These are phyloP conservation scores for Emys orbicularis DNA, from an alignment of 2,797 vertebrate species.

Conservation along the genomic window DNA sequence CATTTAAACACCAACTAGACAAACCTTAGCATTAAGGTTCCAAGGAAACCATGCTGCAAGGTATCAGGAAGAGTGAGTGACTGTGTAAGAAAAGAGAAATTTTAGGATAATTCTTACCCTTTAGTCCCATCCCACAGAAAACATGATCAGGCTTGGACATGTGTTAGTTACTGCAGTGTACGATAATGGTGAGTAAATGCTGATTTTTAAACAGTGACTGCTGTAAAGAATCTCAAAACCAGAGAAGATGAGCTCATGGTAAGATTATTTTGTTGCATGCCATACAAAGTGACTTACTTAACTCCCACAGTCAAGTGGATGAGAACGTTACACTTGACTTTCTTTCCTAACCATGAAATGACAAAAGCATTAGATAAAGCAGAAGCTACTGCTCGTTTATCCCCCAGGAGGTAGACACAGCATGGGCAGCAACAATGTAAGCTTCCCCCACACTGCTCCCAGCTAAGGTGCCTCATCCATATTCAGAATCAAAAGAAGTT, in stretches of 20 bases:
- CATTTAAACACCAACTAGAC: not conserved
- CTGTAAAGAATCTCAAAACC: not conserved
- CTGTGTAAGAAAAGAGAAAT: not conserved
- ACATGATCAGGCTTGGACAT: not conserved
- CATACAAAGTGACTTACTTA: not conserved
- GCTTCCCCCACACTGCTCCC: not conserved
- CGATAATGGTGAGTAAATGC: not conserved
- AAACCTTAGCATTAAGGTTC: not conserved
- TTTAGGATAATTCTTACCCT: accelerated
- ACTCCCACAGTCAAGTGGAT: not conserved
- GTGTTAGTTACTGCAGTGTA: not conserved
- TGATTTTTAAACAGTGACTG: not conserved
- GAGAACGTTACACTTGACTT: not conserved
- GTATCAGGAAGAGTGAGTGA: too few species aligned
- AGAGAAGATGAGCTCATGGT: not conserved
- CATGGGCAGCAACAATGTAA: not conserved
- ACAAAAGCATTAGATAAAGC: not conserved
- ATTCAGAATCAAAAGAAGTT: not conserved
- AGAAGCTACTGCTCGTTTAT: not conserved
- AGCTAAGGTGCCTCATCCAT: not conserved
- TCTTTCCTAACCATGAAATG: not conserved
- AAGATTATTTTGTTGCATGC: not conserved
- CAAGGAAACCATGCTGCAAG: too few species aligned
- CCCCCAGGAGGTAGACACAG: not conserved
- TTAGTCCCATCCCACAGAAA: not conserved